phyloP scores from a whole-genome alignment of 2,797 vertebrate genomes.

The Lithobates pipiens region DNA sequence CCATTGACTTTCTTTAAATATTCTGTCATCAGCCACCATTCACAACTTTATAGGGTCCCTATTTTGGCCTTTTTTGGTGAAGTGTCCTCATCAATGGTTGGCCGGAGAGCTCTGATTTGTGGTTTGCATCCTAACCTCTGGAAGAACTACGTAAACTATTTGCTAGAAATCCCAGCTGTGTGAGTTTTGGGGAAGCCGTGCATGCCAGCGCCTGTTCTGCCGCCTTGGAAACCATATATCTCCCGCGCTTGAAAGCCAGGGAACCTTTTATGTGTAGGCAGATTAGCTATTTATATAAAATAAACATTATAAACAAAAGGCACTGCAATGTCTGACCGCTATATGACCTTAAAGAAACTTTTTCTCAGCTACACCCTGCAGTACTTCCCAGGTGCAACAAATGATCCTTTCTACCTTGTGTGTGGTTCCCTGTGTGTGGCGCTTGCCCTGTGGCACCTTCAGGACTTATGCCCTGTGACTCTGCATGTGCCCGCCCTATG shows the following conservation, averaged over 20 bases:
- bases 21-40: too few species aligned
- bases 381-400: conserved; percentile 59
- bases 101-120: conserved; percentile 11
- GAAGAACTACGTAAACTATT: conserved; percentile 53
- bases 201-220: conserved; percentile 59
- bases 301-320: conserved; percentile 62
- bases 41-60: too few species aligned
- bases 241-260: conserved; percentile 54
- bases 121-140: conserved; percentile 43
- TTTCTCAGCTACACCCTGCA: conserved; percentile 58
- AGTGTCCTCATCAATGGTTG: background rate
- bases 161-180: conserved; percentile 59
- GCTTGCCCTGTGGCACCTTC: conserved; percentile 30
- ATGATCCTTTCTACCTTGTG: conserved; percentile 42
- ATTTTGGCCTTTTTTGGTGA: conserved; percentile 1
- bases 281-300: conserved; percentile 64
- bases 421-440: conserved; percentile 51
- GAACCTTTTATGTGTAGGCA: conserved; percentile 61
- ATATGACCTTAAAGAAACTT: conserved; percentile 53
- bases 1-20: too few species aligned
- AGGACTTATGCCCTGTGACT: background rate
- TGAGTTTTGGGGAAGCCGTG: conserved; percentile 47
- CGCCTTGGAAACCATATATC: conserved; percentile 58
- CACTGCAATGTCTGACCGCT: conserved; percentile 59
- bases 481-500: background rate